These are phyloP conservation scores for Lordiphosa mommai DNA, from an alignment of 1,140 invertebrate species.

Conservation along the genomic window DNA sequence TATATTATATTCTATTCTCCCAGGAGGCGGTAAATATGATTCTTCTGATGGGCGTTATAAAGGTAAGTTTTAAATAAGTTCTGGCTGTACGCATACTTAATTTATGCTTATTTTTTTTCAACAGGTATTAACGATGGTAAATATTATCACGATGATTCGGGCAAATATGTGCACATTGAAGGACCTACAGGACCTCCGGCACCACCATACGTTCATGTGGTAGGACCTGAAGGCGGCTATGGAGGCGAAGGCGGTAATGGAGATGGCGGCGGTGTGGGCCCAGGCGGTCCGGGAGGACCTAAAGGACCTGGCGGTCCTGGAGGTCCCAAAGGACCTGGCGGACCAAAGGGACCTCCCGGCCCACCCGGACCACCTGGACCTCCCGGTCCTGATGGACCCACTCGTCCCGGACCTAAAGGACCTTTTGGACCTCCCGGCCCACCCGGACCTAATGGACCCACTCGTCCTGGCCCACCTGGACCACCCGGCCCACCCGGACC, in stretches of 20 bases:
- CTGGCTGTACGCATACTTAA: not conserved
- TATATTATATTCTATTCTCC: constrained; percentile 32
- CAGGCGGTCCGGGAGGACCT: constrained; percentile 65
- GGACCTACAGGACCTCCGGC: constrained; percentile 80
- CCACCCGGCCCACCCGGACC: constrained; percentile 53
- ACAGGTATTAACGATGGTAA: constrained; percentile 77
- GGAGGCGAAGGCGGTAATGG: constrained; percentile 63
- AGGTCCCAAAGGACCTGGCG: constrained; percentile 60
- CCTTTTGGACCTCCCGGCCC: constrained; percentile 37
- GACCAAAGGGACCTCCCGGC: constrained; percentile 68
- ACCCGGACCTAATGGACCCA: constrained; percentile 45
- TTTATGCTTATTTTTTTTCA: not conserved
- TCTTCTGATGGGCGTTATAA: constrained; percentile 52
- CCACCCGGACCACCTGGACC: constrained; percentile 71
- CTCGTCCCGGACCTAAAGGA: constrained; percentile 51
- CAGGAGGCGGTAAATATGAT: constrained; percentile 69
- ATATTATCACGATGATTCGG: constrained; percentile 81
- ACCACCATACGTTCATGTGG: constrained; percentile 80
- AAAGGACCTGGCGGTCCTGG: constrained; percentile 62
- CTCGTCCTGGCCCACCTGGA: constrained; percentile 56
- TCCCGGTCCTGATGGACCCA: constrained; percentile 59
- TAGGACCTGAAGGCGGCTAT: constrained; percentile 76
- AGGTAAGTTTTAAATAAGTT: constrained; percentile 53
- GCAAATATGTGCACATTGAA: constrained; percentile 81
- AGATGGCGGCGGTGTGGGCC: constrained; percentile 62